phyloP scores from a whole-genome alignment of 2,888 invertebrate species.

The Pocota personata region DNA sequence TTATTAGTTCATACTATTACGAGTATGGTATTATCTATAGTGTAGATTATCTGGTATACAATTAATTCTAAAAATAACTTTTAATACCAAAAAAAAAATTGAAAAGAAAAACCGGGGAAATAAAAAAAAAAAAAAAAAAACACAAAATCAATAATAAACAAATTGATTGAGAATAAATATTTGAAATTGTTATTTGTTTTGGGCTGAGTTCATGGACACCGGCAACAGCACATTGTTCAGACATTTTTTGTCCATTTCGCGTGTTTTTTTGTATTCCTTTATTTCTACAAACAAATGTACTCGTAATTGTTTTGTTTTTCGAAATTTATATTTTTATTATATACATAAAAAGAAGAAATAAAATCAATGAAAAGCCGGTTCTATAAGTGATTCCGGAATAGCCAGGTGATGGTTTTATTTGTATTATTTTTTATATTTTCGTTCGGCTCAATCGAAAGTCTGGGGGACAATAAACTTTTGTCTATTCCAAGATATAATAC shows the following conservation, averaged over 20 bases:
- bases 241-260: background rate
- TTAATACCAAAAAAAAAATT: background rate
- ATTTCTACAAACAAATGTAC: slow-evolving; percentile 1
- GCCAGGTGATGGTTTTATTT: background rate
- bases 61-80: background rate
- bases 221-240: background rate
- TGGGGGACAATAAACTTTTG: slow-evolving; percentile 32
- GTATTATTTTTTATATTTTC: background rate
- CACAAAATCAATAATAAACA: slow-evolving; percentile 15
- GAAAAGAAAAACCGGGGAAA: background rate
- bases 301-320: background rate
- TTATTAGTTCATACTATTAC: background rate
- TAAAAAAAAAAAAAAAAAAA: background rate
- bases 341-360: background rate
- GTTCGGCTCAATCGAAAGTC: background rate
- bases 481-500: slow-evolving; percentile 17
- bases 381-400: slow-evolving; percentile 14
- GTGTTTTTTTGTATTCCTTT: background rate
- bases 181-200: background rate
- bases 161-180: slow-evolving; percentile 9
- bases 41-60: background rate
- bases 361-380: slow-evolving; percentile 5
- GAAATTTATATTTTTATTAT: background rate
- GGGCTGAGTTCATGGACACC: slow-evolving; percentile 29
- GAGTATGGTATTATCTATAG: background rate